phyloP scores from a whole-genome alignment of 64 coral and sea anemone species.

The Catalaphyllia jardinei region DNA sequence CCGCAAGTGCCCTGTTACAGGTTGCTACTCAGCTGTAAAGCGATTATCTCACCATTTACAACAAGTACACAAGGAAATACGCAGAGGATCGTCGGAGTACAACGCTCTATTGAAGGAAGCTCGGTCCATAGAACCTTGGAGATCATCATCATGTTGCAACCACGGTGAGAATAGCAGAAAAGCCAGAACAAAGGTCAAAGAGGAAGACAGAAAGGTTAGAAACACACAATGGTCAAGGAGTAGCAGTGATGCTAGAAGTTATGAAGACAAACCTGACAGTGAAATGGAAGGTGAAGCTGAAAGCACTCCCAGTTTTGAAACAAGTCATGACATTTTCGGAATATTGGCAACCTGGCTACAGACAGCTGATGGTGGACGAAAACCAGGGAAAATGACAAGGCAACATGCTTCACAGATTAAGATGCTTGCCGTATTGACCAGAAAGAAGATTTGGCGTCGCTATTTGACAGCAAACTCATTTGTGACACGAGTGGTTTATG shows the following conservation, averaged over 20 bases:
- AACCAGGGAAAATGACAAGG: neutral
- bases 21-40: conserved; percentile 16
- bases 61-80: conserved; percentile 42
- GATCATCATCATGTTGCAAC: no score
- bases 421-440: neutral
- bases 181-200: no score
- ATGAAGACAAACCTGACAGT: no score
- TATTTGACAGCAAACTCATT: neutral
- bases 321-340: neutral
- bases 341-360: neutral
- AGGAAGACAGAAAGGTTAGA: no score
- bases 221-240: no score
- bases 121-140: neutral
- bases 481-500: no score
- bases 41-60: conserved; percentile 7
- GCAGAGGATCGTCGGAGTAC: neutral
- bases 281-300: no score
- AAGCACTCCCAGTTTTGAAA: no score
- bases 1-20: conserved; percentile 22
- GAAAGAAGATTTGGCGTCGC: neutral
- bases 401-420: neutral
- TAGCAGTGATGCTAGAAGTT: no score
- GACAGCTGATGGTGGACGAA: conserved; percentile 8
- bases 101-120: neutral
- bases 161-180: no score